Base-by-base conservation (phyloP, 1,140 invertebrate genomes). In the Meteorus sp. region DNA sequence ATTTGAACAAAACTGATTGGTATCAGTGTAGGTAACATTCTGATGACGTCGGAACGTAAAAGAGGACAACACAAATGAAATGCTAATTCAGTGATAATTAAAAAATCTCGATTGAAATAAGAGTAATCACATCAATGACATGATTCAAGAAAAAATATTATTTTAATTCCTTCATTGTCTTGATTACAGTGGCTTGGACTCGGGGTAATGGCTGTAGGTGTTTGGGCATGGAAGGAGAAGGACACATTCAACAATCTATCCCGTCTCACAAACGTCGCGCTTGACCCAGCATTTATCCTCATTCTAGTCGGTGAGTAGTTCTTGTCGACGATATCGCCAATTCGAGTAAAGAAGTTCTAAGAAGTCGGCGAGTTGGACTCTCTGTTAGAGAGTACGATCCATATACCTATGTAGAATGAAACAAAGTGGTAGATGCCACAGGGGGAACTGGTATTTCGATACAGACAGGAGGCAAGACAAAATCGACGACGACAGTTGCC, bases 181-280 rank as follows among this genome's bases (percentile, higher is more conserved):
- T 74, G 71, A 61, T 85, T 86, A 67, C 81, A 95, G 94, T 83
- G 96, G 68, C 78, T 94, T 41, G 95, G 94, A 7, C 81, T 95
- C 17, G 84, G 88, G 23, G 88, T 97, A 58, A 82, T 94, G 70
- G 91, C 91, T 4, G 85, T 98, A 45, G 96, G 96, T 37, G 83
- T 97, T 47, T 98, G 95, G 96, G 95, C 95, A 45, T 97, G 95
- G 93, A 89, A 88, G 37, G 95, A 98, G 76, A 98, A 98, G 80
- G 94, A 98, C 72, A 96, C 92, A 60, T 95, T 98, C 73, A 92
- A 89, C 71, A 98, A 97, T 79, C 83, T 98, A 33, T 87, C 89
- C 20, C 86, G 91, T 62, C 82, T 97, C n/a, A 92, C 92, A 11
- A 89, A 89, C 67, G 87, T 98, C 54, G 90, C 94, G 4, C 80